These are phyloP conservation scores for Sterrhoptilus dennistouni DNA, from an alignment of 2,113 vertebrate species.

Conservation along the genomic window DNA sequence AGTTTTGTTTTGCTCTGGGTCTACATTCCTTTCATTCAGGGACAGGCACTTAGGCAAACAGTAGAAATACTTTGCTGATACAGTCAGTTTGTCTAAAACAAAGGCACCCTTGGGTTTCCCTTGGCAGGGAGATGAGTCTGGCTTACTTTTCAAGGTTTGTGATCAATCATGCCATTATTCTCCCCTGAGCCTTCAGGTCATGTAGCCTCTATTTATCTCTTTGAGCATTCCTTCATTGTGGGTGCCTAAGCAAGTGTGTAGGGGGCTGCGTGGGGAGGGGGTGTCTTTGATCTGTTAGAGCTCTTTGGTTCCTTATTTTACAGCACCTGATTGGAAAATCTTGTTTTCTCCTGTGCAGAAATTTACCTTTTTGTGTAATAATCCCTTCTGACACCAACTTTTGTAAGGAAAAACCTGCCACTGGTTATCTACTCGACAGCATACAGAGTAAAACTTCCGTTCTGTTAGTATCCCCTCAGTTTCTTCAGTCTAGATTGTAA, in stretches of 20 bases:
- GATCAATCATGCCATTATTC: background rate
- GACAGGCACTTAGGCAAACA: background rate
- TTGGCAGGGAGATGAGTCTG: background rate
- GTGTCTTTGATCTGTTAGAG: background rate
- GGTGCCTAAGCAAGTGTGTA: background rate
- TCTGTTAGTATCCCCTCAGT: background rate
- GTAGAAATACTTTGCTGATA: background rate
- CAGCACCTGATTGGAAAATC: background rate
- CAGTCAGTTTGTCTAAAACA: background rate
- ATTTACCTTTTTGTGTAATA: background rate
- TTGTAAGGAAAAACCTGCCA: background rate
- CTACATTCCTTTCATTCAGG: background rate
- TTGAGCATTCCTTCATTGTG: background rate
- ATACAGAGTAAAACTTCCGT: background rate
- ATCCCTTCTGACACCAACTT: background rate
- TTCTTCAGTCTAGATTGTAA: background rate
- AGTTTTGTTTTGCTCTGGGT: background rate
- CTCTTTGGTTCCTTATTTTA: background rate
- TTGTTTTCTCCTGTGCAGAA: background rate
- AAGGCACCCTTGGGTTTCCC: background rate
- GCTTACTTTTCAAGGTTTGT: background rate
- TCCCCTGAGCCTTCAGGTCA: background rate
- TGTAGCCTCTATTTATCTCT: background rate
- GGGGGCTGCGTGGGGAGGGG: rapidly evolving
- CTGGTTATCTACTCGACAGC: background rate